Evolutionary conservation across 1,140 invertebrate species (phyloP).

Genomic region (Coptotermes formosanus): DNA sequence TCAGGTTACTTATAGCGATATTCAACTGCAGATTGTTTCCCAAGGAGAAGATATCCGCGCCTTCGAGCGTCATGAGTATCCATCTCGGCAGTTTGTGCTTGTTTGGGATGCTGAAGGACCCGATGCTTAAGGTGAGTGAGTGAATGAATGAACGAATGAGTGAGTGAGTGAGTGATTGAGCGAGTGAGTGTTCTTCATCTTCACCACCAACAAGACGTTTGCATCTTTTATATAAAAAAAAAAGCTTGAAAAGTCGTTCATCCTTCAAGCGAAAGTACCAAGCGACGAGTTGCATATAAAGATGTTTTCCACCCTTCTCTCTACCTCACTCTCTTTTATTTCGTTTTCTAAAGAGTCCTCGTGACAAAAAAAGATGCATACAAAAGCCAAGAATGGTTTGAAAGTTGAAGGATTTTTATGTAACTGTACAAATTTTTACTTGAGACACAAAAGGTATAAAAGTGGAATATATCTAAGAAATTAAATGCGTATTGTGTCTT

Average conservation of each 20-base stretch:
- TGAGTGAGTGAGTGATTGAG: not conserved
- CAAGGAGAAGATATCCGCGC: not conserved
- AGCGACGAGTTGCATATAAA: conserved; percentile 11
- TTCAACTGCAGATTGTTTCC: not conserved
- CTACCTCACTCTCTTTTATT: not conserved
- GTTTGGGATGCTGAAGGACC: not conserved
- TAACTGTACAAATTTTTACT: not conserved
- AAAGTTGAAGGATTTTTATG: conserved; percentile 15
- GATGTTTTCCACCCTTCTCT: not conserved
- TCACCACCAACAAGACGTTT: conserved; percentile 10
- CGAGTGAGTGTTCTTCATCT: not conserved
- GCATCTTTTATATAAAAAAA: conserved; percentile 10
- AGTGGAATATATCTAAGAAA: not conserved
- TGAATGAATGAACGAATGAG: not conserved
- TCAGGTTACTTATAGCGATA: not conserved
- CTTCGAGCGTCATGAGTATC: not conserved
- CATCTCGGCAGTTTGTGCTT: not conserved
- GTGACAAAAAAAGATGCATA: not conserved
- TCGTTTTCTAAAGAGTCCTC: conserved; percentile 3
- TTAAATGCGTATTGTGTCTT: not conserved
- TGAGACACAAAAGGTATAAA: not conserved
- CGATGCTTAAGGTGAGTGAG: not conserved
- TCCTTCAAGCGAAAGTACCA: not conserved
- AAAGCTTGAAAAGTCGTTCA: conserved; percentile 7
- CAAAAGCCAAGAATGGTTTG: not conserved